A percentile compares a stretch with the other conserved stretches of the same genome.
phyloP scores from a whole-genome alignment of 2,888 invertebrate species.

The Megalurothrips usitatus region DNA sequence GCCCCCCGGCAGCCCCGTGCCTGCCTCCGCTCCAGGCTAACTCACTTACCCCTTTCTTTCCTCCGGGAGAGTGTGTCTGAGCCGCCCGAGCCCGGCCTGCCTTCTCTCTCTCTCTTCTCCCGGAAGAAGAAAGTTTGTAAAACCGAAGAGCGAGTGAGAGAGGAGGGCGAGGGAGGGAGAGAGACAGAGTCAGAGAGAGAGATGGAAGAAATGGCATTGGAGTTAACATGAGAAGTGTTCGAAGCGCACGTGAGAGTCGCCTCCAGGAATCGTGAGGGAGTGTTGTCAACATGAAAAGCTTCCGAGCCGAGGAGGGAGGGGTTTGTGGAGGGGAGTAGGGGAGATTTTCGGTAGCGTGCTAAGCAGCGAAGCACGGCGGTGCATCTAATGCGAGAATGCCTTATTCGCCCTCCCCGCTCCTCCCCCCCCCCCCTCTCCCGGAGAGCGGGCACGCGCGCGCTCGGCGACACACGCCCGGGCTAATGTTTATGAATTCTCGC shows the following conservation, averaged over 20 bases:
- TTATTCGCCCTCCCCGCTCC: not conserved
- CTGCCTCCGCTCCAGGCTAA: not conserved
- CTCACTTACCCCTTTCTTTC: not conserved
- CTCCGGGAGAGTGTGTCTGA: not conserved
- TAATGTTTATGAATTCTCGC: constrained; percentile 6
- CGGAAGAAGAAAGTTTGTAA: not conserved
- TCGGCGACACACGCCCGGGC: not conserved
- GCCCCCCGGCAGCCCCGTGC: too few species aligned
- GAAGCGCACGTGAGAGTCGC: not conserved
- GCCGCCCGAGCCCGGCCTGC: not conserved
- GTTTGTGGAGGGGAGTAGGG: too few species aligned
- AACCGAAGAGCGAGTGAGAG: not conserved
- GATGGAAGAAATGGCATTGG: not conserved
- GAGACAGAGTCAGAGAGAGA: not conserved
- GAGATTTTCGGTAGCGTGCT: too few species aligned
- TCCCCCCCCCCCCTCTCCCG: not conserved
- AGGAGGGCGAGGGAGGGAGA: not conserved
- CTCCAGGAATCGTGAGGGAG: too few species aligned
- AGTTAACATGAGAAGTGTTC: not conserved
- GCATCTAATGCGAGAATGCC: too few species aligned
- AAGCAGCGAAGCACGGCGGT: too few species aligned
- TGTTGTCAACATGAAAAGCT: too few species aligned
- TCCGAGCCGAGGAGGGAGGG: too few species aligned
- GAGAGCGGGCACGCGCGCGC: not conserved
- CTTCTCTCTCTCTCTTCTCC: too few species aligned